Base-by-base conservation (phyloP, 2,888 invertebrate genomes). In the Petrolisthes cinctipes region DNA sequence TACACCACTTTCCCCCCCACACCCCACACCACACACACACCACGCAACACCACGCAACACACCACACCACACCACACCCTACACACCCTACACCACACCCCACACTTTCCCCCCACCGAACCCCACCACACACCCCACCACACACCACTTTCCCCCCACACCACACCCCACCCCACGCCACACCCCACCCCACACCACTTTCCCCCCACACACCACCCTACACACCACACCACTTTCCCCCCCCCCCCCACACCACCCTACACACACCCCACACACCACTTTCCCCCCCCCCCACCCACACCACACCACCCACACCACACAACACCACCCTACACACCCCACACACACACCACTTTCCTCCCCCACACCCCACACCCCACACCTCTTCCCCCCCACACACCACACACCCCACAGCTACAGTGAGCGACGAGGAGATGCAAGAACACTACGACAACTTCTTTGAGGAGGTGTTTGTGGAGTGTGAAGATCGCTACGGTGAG, bases 381-480 rank as follows among this genome's bases (percentile, higher is more conserved):
- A 0, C 5, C n/a, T 5, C 71, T 3, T 3, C 17, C 66, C 17
- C 17, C 11, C 17, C 17, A 66, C 14, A 14, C 14, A 17, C 1
- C 17, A 11, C 66, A 14, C 17, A 14, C 17, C 17, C 3, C 20
- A 23, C 97, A 89, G 97, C 97, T 79, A 97, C 97, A 94, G 97
- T 98, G 1, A 97, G 97, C 2, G 99, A 99, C 93, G 98, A 98
- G 93, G 99, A 99, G 93, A 98, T 99, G 96, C 99, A 99, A 93
- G 97, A 98, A 93, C 99, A 99, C 94, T 99, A 99, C 93, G 99
- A 99, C 93, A 99, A 99, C 92, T 99, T 99, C 94, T 99, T 99
- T 93, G 99, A 99, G 94, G 99, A 99, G 94, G 98, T 99, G 1
- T 99, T 99, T 94, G 97, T 98, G 0, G 99, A 99, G 93, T 97